Conservation (phyloP, 2,113 vertebrate genomes). For the Stigmatopora argus region DNA sequence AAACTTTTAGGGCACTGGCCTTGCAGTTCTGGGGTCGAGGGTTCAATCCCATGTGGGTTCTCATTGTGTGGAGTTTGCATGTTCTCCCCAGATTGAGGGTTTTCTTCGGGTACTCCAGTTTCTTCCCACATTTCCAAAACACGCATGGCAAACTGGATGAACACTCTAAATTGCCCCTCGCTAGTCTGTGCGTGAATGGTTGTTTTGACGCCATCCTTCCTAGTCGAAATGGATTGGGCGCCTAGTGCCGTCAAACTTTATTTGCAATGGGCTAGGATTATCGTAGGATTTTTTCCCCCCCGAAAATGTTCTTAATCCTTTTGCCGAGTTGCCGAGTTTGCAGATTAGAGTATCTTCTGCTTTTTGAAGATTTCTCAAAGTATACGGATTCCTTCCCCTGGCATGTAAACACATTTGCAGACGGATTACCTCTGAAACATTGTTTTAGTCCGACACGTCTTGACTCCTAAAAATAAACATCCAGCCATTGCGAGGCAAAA, state of each 20-base stretch:
- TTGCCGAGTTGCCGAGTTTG: conserved; percentile 37
- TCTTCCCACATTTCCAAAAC: no score
- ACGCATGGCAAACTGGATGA: no score
- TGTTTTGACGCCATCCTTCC: no score
- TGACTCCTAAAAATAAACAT: not conserved
- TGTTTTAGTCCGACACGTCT: conserved; percentile 14
- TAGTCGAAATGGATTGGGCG: no score
- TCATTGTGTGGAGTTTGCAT: no score
- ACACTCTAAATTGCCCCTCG: no score
- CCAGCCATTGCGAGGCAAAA: conserved; percentile 23
- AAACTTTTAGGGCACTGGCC: no score
- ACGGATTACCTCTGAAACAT: conserved; percentile 38
- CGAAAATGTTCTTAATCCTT: conserved; percentile 55
- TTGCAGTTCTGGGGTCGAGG: no score
- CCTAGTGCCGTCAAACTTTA: conserved; percentile 28
- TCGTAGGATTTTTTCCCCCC: conserved; percentile 29
- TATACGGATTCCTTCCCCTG: conserved; percentile 34
- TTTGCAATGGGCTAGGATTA: conserved; percentile 49
- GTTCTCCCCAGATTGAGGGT: no score
- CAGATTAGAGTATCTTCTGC: conserved; percentile 45
- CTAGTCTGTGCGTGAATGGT: no score
- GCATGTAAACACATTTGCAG: conserved; percentile 53
- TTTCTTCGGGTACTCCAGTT: no score
- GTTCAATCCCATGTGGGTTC: no score
- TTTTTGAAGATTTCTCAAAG: conserved; percentile 59